Evolutionary conservation across 23 tunicate species (phyloP), one percentile per base, ranked within the genome.

Genomic region (Corella eumyota): DNA sequence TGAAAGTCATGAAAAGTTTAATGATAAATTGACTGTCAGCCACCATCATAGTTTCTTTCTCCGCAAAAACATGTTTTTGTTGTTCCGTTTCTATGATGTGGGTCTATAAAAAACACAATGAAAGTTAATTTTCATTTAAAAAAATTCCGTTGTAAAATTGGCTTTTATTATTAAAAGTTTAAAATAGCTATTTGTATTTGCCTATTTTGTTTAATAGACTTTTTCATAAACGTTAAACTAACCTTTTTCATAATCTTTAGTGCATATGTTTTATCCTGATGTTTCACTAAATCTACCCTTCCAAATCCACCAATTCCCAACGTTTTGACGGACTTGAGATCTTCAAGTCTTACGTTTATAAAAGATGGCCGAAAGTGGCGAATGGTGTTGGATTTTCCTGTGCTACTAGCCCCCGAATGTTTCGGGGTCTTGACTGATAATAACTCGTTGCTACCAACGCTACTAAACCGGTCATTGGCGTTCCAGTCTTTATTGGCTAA

Each of bases 301-400:
- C 90, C 90, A 35, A 81, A 81, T n/a, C 80, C 90, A 25, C 90
- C 90, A 1, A 34, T 35, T 19, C 90, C 90, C 0, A 81, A 50
- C 24, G 68, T 33, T 2, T 66, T 59, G 7, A 81, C 29, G 58
- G 66, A 62, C 35, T 74, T 50, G 25, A 81, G 34, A 26, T 73
- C 65, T 23, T 49, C 22, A 25, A 81, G 61, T n/a, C n/a, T n/a
- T n/a, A n/a, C n/a, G n/a, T n/a, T n/a, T n/a, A n/a, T n/a, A n/a
- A n/a, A n/a, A 6, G 74, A 23, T 6, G 77, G 32, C 21, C 61
- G 65, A 56, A 58, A 60, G 23, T 36, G 27, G 4, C 58, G 63
- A 32, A 27, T 57, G 26, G 74, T 75, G 32, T 56, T 24, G 11
- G 56, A 64, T 6, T 56, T 24, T 15, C 21, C 13, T 3, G 74